phyloP scores from a whole-genome alignment of 2,113 vertebrate species.

The Calidris pygmaea region DNA sequence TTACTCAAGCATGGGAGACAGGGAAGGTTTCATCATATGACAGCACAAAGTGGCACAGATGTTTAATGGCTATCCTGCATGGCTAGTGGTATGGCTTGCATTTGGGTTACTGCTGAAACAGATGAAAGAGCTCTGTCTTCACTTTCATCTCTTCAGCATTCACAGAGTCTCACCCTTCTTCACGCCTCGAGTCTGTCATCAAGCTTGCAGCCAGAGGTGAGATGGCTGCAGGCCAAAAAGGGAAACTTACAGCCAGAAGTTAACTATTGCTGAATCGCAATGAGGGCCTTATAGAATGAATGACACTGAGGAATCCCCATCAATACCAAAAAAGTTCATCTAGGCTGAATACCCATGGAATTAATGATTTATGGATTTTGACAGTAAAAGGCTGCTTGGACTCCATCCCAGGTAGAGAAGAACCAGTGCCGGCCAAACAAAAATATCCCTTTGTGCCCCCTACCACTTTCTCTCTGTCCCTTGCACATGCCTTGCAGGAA shows the following conservation, averaged over 20 bases:
- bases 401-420: neutral
- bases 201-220: neutral
- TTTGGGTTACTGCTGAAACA: neutral
- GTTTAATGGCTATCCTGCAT: neutral
- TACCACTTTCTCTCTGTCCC: neutral
- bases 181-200: neutral
- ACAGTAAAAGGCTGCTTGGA: constrained; percentile 10
- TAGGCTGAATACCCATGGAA: neutral
- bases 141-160: neutral
- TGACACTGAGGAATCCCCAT: neutral
- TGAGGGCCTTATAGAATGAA: neutral
- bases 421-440: neutral
- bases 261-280: neutral
- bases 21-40: neutral
- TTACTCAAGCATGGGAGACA: neutral
- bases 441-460: neutral
- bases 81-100: neutral
- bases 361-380: neutral
- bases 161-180: neutral
- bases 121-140: neutral
- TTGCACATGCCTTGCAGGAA: neutral
- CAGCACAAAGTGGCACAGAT: neutral
- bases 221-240: neutral
- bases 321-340: neutral
- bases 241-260: neutral